These are phyloP conservation scores for Poicephalus gulielmi DNA, from an alignment of 2,113 vertebrate species.

Conservation along the genomic window DNA sequence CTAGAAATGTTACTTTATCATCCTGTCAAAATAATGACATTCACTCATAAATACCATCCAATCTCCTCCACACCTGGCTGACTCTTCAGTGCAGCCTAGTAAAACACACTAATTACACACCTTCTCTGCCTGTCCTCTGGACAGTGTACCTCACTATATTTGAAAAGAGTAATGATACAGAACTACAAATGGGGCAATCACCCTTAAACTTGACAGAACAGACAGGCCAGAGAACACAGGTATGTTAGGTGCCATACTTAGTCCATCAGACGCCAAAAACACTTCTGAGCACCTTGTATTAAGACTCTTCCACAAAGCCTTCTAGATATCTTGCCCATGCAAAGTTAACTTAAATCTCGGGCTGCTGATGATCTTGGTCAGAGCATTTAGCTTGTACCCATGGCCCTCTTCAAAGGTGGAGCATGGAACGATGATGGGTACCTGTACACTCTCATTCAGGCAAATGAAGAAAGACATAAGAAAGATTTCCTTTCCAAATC, in stretches of 20 bases:
- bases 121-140: conserved; percentile 45
- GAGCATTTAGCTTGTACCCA: neutral
- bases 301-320: neutral
- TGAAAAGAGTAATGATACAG: conserved; percentile 42
- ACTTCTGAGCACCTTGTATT: neutral
- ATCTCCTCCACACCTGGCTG: conserved; percentile 80
- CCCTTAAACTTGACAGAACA: neutral
- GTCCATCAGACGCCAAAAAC: neutral
- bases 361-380: neutral
- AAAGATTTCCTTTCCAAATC: neutral
- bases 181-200: neutral
- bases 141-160: neutral
- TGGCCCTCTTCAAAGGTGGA: neutral
- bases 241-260: neutral
- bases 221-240: neutral
- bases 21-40: conserved; percentile 87
- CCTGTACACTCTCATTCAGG: neutral
- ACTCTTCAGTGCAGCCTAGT: conserved; percentile 63
- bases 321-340: neutral
- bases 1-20: conserved; percentile 77
- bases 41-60: conserved; percentile 85
- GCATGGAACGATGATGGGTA: neutral
- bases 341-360: neutral
- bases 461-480: neutral
- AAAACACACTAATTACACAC: conserved; percentile 70